These are phyloP conservation scores for Nomada ferruginata DNA, from an alignment of 2,888 invertebrate genomes.

Conservation along the genomic window DNA sequence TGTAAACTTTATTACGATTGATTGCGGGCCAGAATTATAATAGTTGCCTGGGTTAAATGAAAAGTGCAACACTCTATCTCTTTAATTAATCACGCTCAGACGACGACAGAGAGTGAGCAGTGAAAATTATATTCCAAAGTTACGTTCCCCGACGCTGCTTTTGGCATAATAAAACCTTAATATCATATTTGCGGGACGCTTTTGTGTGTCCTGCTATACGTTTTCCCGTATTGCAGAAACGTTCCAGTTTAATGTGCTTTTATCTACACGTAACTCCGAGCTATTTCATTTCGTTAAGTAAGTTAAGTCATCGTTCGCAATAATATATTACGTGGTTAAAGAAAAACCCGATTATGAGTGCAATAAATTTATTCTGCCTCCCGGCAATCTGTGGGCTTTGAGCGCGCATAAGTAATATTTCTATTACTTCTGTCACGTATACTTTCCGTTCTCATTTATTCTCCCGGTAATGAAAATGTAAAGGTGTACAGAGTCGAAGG, in stretches of 20 bases:
- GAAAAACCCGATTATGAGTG: neutral
- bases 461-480: neutral
- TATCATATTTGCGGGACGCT: neutral
- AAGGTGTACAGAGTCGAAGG: neutral
- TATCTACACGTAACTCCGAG: neutral
- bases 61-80: neutral
- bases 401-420: slow-evolving; percentile 14
- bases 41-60: neutral
- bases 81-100: neutral
- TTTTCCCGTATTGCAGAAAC: neutral
- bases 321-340: neutral
- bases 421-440: slow-evolving; percentile 8
- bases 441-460: neutral
- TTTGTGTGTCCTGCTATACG: neutral
- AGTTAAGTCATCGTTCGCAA: neutral
- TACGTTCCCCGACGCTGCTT: neutral
- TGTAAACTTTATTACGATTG: neutral
- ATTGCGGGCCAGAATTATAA: neutral
- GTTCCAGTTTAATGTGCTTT: neutral
- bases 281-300: neutral
- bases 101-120: neutral
- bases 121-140: neutral
- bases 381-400: neutral
- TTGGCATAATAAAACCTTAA: neutral
- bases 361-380: neutral